phyloP scores from a whole-genome alignment of 2,797 vertebrate species.

The Pseudomugil gertrudae region DNA sequence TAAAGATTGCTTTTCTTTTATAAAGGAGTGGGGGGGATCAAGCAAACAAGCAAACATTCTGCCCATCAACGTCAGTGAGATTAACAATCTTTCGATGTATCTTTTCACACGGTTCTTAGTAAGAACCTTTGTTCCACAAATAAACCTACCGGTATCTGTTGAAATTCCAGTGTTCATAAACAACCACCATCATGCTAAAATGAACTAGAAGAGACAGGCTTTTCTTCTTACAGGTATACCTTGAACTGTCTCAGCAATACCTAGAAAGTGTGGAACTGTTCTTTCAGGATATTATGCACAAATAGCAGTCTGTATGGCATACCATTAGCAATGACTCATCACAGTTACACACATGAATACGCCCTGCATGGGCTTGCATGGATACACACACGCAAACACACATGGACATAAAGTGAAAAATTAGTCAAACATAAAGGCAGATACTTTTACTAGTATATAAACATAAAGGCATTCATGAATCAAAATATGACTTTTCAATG shows the following conservation, averaged over 20 bases:
- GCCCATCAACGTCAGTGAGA: not conserved
- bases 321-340: conserved; percentile 73
- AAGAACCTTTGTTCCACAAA: no score
- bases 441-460: not conserved
- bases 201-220: conserved; percentile 39
- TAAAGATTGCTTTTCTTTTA: no score
- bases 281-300: conserved; percentile 63
- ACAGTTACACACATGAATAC: conserved; percentile 59
- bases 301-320: conserved; percentile 64
- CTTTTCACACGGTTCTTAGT: no score
- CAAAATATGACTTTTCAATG: not conserved
- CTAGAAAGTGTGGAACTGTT: conserved; percentile 34
- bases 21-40: no score
- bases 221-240: conserved; percentile 37
- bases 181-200: conserved; percentile 54
- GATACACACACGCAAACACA: conserved; percentile 8
- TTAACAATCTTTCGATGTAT: not conserved
- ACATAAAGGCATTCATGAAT: not conserved
- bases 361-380: conserved; percentile 44
- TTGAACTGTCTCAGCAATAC: conserved; percentile 29
- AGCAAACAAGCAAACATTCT: not conserved
- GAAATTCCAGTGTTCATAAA: conserved; percentile 25
- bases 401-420: conserved; percentile 18
- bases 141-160: conserved; percentile 9
- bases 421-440: conserved; percentile 19